Evolutionary conservation across 2,113 vertebrate genomes (phyloP).

Genomic region (Marmota monax): DNA sequence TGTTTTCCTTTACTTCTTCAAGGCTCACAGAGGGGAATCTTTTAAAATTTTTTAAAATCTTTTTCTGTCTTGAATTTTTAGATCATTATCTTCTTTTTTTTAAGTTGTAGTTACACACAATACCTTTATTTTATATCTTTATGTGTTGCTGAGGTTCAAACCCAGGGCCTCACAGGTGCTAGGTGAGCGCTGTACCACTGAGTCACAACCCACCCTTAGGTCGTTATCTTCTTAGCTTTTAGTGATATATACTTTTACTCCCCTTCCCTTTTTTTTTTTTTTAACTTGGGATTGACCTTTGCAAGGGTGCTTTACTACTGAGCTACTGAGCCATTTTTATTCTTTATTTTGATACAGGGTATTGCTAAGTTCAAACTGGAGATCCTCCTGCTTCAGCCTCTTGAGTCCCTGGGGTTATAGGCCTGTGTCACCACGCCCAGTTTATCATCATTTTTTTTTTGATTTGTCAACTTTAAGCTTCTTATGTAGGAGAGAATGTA

Average conservation of each 20-base stretch:
- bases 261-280: not conserved
- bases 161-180: too few relatives aligned
- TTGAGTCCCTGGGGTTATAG: not conserved
- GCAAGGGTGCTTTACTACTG: not conserved
- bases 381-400: too few relatives aligned
- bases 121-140: too few relatives aligned
- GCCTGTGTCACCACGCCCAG: not conserved
- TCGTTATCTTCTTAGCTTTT: not conserved
- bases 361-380: not conserved
- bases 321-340: not conserved
- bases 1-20: conserved; percentile 45
- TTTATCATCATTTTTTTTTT: not conserved
- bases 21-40: not conserved
- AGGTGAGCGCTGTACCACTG: too few relatives aligned
- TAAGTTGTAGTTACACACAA: too few relatives aligned
- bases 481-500: not conserved
- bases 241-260: not conserved
- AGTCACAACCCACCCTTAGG: not conserved
- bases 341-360: not conserved
- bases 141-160: too few relatives aligned
- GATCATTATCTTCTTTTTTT: not conserved
- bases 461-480: conserved; percentile 17
- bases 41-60: not conserved
- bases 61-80: conserved; percentile 43
- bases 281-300: too few relatives aligned